Percentiles rank a stretch among this genome's conserved stretches.
Conservation (phyloP, 2,113 vertebrate genomes). For the Globicephala melas region DNA sequence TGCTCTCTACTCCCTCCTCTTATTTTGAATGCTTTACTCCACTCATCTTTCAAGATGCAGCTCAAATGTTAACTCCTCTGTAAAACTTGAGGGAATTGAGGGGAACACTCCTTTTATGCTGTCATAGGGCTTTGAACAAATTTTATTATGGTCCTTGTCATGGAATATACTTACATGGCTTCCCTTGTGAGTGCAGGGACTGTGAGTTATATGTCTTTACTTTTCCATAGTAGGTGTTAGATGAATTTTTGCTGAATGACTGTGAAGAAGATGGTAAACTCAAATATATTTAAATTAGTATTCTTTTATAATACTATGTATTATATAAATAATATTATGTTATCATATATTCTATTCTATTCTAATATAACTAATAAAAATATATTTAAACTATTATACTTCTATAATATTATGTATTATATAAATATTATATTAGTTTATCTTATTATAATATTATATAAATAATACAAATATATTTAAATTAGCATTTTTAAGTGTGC, state of each 20-base stretch:
- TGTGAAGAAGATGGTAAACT: constrained; percentile 11
- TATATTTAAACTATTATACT: not conserved
- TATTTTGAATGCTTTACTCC: not conserved
- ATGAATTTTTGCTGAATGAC: not conserved
- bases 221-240: not conserved
- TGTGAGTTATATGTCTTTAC: not conserved
- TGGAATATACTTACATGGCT: not conserved
- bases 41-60: not conserved
- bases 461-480: not conserved
- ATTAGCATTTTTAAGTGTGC: not conserved
- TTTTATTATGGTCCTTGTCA: not conserved
- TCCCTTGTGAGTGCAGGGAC: not conserved
- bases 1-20: not conserved
- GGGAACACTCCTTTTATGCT: not conserved
- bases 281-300: not conserved
- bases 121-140: not conserved
- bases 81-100: not conserved
- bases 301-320: not conserved
- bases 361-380: not conserved
- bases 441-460: not conserved
- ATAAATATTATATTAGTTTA: not conserved
- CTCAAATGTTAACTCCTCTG: not conserved
- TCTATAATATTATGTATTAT: not conserved
- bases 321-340: not conserved
- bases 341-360: not conserved